These are phyloP conservation scores for Baccha elongata DNA, from an alignment of 2,888 invertebrate genomes.

Conservation along the genomic window DNA sequence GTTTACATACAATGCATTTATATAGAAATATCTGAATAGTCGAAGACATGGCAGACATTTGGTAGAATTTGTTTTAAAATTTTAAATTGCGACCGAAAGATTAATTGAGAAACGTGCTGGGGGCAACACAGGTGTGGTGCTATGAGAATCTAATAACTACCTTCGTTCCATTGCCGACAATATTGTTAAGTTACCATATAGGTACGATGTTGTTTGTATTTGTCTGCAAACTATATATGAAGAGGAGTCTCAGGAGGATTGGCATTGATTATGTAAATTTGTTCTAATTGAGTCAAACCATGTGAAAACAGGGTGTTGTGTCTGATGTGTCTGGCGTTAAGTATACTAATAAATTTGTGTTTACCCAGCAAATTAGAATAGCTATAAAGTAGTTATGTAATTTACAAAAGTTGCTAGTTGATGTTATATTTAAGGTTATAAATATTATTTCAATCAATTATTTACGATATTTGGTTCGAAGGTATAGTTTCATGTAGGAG, in stretches of 20 bases:
- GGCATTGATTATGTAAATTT: conserved; percentile 57
- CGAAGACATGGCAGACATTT: neutral
- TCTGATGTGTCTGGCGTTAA: conserved; percentile 10
- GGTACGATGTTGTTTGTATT: neutral
- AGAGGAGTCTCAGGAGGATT: conserved; percentile 37
- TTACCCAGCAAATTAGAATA: neutral
- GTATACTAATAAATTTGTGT: conserved; percentile 28
- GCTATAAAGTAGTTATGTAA: neutral
- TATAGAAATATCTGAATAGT: neutral
- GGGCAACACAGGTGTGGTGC: conserved; percentile 59
- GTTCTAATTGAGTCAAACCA: conserved; percentile 49
- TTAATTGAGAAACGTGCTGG: conserved; percentile 58
- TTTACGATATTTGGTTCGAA: neutral
- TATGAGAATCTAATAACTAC: conserved; percentile 32
- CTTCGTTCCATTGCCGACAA: neutral
- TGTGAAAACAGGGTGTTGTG: conserved; percentile 41
- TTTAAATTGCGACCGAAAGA: conserved; percentile 18
- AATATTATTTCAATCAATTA: neutral
- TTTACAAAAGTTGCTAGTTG: neutral
- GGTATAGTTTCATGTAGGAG: too few relatives aligned
- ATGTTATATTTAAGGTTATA: neutral
- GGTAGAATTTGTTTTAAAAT: neutral
- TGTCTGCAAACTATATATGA: neutral
- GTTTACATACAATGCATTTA: neutral
- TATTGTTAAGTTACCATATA: neutral